Base-by-base conservation (phyloP, 2,113 vertebrate species). In the Cebidichthys violaceus region DNA sequence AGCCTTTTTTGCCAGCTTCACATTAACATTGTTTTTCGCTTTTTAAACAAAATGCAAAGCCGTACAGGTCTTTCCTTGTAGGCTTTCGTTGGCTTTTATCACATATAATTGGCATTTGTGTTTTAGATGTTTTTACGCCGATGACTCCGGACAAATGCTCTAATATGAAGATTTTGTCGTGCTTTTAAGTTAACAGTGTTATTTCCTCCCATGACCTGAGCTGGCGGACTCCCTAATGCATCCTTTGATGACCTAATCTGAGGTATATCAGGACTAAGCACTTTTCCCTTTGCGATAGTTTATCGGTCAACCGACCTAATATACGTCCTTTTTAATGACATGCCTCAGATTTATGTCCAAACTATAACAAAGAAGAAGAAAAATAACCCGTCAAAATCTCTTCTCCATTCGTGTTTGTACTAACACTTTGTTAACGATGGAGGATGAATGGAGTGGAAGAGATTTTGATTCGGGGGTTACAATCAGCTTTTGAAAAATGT, bases 121-220 rank as follows among this genome's bases (percentile, higher is more conserved):
- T 83, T 85, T 85, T 82, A 41, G 7, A n/a, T 70, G 18, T 78
- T 70, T 71, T 77, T 47, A 78, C 61, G 77, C 70, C 45, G 9
- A 92, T 82, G 95, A 95, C 94, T 95, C 95, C 94, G 94, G 95
- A 95, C 69, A 89, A 86, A 91, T 18, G 75, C 67, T 85, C 74
- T 78, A 84, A 91, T 79, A 93, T 95, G 95, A 95, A 96, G 95
- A 89, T 89, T 57, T 90, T 82, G 39, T 83, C 78, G 52, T 91
- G 47, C 60, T 90, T 74, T 88, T 92, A 82, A 82, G 65, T 84
- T 78, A 83, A 80, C 88, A 93, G 92, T 92, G 90, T 94, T 94
- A 85, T 90, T 88, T 75, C 24, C 24, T 79, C 77, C 55, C 75
- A 81, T 75, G 52, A 84, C 61, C 67, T 89, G 88, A 92, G 92